Evolutionary conservation across 2,797 vertebrate genomes (phyloP), one percentile per base, ranked within the genome.

Genomic region (Dermochelys coriacea): DNA sequence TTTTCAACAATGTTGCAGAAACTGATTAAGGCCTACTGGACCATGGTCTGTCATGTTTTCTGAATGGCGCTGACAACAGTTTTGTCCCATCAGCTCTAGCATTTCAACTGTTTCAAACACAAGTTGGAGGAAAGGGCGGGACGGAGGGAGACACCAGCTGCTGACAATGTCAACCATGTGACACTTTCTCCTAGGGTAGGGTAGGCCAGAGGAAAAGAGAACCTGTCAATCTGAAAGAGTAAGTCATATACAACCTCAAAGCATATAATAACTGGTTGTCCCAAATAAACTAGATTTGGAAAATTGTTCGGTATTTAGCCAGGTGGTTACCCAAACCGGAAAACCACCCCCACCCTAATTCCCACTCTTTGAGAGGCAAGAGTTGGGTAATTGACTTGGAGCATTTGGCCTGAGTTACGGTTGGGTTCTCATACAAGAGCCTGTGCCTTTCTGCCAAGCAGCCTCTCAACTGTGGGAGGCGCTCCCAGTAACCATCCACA

Each of bases 41-140:
- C 19, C 41, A 12, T 41, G n/a, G 21, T 74, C 0, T 8, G 47
- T 4, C 27, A 4, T 4, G 23, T 74, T 31, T 18, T 77, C 10
- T 0, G 19, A 6, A 0, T 3, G 37, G 52, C 5, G 6, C 7
- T 64, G 84, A 34, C 15, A 11, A 2, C 25, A 54, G 78, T 1
- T 18, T 23, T 23, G 31, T 31, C 45, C 5, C 0, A 7, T 50
- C 25, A 11, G n/a, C 52, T 51, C 5, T 47, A 15, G 29, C 15
- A 1, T 21, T 82, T 34, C 41, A 49, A 34, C 12, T 8, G 45
- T 49, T 61, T 82, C 80, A 31, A n/a, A 1, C 23, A 5, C 68
- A 0, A 2, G 8, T 0, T 16, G 61, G 41, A 15, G 2, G 1
- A 23, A 31, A 71, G 41, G 19, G 52, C 31, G 16, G 57, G 78